Evolutionary conservation across 2,888 invertebrate genomes (phyloP), one percentile per base, ranked within the genome.

Genomic region (Pomacea canaliculata): DNA sequence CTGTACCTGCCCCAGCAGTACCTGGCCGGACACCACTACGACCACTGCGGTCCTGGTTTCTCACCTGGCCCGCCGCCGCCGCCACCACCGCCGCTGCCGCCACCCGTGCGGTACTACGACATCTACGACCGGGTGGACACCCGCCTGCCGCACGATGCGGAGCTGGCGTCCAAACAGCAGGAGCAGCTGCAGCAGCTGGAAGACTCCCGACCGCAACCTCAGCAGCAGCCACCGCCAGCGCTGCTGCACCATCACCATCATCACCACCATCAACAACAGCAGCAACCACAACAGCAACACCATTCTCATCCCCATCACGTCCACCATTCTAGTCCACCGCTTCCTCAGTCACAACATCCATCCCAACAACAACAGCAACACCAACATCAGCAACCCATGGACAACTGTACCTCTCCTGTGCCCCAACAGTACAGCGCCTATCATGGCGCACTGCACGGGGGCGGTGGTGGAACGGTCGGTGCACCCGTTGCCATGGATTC

Each of bases 341-440:
- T 23, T 27, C 70, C 63, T 19, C 72, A 60, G 4, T 73, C 62
- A 18, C 73, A 59, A 7, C 77, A 78, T 49, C 74, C 73, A 16
- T 74, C 65, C n/a, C 75, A 67, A 46, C 71, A 71, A 56, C 75
- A 72, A n/a, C 67, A 63, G 19, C 74, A 66, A 62, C 78, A 78
- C 49, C 79, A 70, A 56, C 73, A 68, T 12, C 71, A 76, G 27
- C 68, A 76, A 10, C 63, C 78, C 9, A 23, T 81, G 70, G 66
- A 75, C 18, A 76, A 76, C 71, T 71, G 78, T 60, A 76, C 78
- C 3, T 79, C 82, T 0, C 77, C 80, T 10, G 70, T 74, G 37
- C 71, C 79, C 7, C 79, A 78, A 16, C 82, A 78, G 46, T 82
- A 78, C 72, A 63, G 79, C 13, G 51, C 71, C 3, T 80, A 82